Evolutionary conservation across 2,113 vertebrate species (phyloP).

Genomic region (Nyctibius bracteatus): DNA sequence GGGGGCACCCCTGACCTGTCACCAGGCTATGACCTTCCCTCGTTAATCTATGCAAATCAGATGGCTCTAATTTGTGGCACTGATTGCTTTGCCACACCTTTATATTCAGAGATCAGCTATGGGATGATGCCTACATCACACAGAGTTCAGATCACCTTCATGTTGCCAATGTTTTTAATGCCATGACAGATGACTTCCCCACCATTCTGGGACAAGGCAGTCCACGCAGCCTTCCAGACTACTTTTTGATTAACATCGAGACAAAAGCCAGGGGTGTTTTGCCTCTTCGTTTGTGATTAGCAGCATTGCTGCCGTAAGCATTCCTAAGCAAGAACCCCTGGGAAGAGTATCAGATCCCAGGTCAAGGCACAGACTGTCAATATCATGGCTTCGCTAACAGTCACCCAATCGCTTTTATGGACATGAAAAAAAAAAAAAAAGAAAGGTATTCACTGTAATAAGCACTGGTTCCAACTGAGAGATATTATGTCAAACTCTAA

Average conservation of each 20-base stretch:
- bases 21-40: slow-evolving; percentile 71
- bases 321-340: slow-evolving; percentile 63
- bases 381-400: slow-evolving; percentile 70
- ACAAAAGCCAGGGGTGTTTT: slow-evolving; percentile 70
- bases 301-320: slow-evolving; percentile 70
- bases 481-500: slow-evolving; percentile 71
- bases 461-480: slow-evolving; percentile 66
- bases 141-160: slow-evolving; percentile 65
- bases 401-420: slow-evolving; percentile 74
- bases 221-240: slow-evolving; percentile 58
- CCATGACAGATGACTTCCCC: slow-evolving; percentile 63
- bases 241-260: slow-evolving; percentile 77
- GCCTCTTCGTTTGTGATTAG: slow-evolving; percentile 70
- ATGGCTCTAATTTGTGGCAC: slow-evolving; percentile 73
- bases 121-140: slow-evolving; percentile 64
- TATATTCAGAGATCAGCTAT: slow-evolving; percentile 66
- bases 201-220: slow-evolving; percentile 54
- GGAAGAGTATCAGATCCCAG: slow-evolving; percentile 67
- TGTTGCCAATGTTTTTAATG: slow-evolving; percentile 59
- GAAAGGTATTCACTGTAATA: slow-evolving; percentile 61
- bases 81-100: slow-evolving; percentile 74
- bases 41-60: slow-evolving; percentile 81
- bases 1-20: slow-evolving; percentile 73
- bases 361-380: slow-evolving; percentile 68
- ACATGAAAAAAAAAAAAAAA: slow-evolving; percentile 20